These are phyloP conservation scores for Corythornis vintsioides DNA, from an alignment of 2,113 vertebrate species.

Conservation along the genomic window DNA sequence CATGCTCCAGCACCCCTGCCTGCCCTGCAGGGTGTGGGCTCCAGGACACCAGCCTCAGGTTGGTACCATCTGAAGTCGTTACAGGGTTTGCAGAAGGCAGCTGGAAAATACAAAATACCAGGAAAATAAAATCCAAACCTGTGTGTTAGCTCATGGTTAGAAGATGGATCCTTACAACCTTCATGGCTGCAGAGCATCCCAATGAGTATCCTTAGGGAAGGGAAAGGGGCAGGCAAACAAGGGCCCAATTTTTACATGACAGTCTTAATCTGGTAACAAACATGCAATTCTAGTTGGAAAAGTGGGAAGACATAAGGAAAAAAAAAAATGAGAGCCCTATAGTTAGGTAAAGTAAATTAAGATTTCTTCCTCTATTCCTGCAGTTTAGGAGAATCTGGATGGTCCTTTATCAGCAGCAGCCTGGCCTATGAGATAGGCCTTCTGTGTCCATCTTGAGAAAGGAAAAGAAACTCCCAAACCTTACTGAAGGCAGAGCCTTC, in stretches of 20 bases:
- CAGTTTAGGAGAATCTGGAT: not conserved
- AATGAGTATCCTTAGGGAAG: not conserved
- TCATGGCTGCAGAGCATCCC: not conserved
- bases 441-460: not conserved
- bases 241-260: not conserved
- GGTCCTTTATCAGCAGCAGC: not conserved
- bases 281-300: not conserved
- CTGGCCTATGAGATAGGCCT: accelerated
- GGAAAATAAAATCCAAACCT: not conserved
- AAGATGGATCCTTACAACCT: not conserved
- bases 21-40: not conserved
- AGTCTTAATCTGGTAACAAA: not conserved
- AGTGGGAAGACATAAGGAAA: not conserved
- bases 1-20: not conserved
- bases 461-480: not conserved
- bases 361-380: not conserved
- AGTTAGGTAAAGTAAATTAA: not conserved
- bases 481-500: not conserved
- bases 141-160: not conserved
- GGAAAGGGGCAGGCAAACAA: not conserved
- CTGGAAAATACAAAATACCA: not conserved
- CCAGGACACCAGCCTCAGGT: accelerated
- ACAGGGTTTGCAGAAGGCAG: not conserved
- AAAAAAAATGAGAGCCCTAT: not conserved
- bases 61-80: not conserved